Conservation (phyloP, 1,140 invertebrate genomes). For the Trissolcus basalis region DNA sequence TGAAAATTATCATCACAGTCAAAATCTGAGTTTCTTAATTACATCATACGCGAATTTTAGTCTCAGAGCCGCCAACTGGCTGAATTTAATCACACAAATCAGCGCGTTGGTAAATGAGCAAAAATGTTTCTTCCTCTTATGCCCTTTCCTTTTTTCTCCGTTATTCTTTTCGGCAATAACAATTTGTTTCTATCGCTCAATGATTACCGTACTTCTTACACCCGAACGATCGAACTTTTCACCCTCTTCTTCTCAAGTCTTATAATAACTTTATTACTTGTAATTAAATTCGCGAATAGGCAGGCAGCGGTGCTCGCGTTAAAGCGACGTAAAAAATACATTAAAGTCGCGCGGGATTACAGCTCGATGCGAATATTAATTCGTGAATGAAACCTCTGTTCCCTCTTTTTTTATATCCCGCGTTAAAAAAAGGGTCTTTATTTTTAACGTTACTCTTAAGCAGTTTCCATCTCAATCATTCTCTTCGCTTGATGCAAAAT, state of each 20-base stretch:
- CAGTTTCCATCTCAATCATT: not conserved
- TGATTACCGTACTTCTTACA: too few species aligned
- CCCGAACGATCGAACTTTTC: too few species aligned
- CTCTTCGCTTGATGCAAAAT: not conserved
- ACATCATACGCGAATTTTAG: slow-evolving; percentile 5
- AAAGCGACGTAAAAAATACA: slow-evolving; percentile 20
- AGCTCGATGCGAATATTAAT: slow-evolving; percentile 37
- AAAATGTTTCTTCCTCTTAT: too few species aligned
- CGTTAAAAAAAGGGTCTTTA: not conserved
- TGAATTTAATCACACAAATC: too few species aligned
- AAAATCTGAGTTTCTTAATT: slow-evolving; percentile 25
- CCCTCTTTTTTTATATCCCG: slow-evolving; percentile 5
- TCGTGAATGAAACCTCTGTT: slow-evolving; percentile 18
- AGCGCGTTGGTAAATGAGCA: too few species aligned
- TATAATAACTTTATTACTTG: slow-evolving; percentile 35
- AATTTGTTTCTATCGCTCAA: too few species aligned
- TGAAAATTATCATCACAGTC: slow-evolving; percentile 37
- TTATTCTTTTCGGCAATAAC: not conserved
- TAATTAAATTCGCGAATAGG: slow-evolving; percentile 34
- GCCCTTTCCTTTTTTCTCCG: too few species aligned
- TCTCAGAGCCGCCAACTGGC: slow-evolving; percentile 4
- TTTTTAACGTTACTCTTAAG: slow-evolving; percentile 3
- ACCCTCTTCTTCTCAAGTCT: slow-evolving; percentile 18
- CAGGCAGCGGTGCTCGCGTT: slow-evolving; percentile 19
- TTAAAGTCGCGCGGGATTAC: slow-evolving; percentile 23